Percentiles rank a stretch among this genome's conserved stretches.
Evolutionary conservation across 2,113 vertebrate species (phyloP).

Genomic region (Loxodonta africana): DNA sequence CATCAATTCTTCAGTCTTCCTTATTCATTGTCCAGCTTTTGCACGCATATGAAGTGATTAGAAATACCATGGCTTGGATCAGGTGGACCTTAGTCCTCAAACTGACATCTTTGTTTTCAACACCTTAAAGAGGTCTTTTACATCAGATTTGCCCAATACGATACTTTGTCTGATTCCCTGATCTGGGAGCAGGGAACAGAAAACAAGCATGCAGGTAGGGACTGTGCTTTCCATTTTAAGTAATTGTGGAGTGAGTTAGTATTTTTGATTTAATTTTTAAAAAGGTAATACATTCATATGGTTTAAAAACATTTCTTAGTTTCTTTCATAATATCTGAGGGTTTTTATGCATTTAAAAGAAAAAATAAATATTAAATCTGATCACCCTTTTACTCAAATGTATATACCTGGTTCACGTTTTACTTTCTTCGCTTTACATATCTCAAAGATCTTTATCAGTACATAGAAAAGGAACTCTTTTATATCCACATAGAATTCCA

Average conservation of each 20-base stretch:
- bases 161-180: no score
- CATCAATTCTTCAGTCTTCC: no score
- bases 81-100: no score
- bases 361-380: constrained; percentile 20
- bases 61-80: no score
- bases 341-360: not conserved
- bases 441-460: constrained; percentile 35
- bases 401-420: not conserved
- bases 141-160: no score
- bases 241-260: not conserved
- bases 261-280: constrained; percentile 15
- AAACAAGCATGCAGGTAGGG: not conserved
- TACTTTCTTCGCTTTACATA: not conserved
- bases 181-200: not conserved
- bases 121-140: no score
- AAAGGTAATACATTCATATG: not conserved
- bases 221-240: not conserved
- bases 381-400: not conserved
- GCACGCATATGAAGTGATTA: no score
- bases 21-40: no score
- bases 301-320: not conserved
- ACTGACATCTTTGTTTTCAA: no score
- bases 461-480: not conserved
- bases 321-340: not conserved
- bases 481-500: not conserved